Evolutionary conservation across 2,113 vertebrate species (phyloP).

Genomic region (Tachysurus fulvidraco): DNA sequence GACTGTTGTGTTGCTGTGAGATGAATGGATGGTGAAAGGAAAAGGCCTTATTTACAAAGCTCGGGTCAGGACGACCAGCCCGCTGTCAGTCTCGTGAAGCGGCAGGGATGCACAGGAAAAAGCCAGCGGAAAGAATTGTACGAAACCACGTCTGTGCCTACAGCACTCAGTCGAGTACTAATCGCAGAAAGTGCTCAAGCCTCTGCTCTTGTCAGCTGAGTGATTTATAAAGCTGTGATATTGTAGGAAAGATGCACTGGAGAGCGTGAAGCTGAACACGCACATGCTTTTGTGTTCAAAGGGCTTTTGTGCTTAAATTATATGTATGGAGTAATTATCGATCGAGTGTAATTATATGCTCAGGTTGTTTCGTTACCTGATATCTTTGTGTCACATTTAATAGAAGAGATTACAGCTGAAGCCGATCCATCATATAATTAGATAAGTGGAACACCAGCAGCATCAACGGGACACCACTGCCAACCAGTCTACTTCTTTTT

Average conservation of each 20-base stretch:
- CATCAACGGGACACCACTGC: not conserved
- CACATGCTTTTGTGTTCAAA: not conserved
- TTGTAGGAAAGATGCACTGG: not conserved
- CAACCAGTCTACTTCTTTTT: not conserved
- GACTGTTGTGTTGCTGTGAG: conserved; percentile 24
- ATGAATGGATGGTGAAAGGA: conserved; percentile 24
- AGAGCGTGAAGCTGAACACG: not conserved
- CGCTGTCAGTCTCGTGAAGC: conserved; percentile 1
- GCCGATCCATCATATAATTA: not conserved
- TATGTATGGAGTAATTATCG: not conserved
- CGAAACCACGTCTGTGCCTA: not conserved
- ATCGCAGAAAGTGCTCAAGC: conserved; percentile 3
- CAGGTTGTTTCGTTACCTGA: not conserved
- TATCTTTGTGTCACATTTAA: not conserved
- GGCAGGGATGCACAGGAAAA: not conserved
- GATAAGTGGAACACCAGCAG: not conserved
- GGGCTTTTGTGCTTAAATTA: not conserved
- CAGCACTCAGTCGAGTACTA: conserved; percentile 18
- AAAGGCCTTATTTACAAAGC: conserved; percentile 39
- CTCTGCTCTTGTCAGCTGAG: not conserved
- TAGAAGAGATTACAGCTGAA: not conserved
- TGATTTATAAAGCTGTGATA: conserved; percentile 11
- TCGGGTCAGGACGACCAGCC: not conserved
- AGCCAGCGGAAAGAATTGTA: not conserved
- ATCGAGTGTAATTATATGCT: not conserved